Evolutionary conservation across 2,888 invertebrate species (phyloP).

Genomic region (Eilema depressum): DNA sequence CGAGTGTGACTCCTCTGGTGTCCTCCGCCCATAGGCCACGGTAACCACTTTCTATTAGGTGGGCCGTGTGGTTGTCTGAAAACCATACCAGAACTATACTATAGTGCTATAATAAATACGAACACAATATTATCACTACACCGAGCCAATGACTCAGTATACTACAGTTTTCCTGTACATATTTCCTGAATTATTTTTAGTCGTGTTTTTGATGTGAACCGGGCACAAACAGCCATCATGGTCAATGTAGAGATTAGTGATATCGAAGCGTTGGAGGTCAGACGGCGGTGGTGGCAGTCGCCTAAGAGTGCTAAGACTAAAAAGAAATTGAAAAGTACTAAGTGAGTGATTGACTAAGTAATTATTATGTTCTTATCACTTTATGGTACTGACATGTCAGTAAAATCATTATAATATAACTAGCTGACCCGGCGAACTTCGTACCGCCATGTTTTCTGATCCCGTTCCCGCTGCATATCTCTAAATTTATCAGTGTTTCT

Average conservation of each 20-base stretch:
- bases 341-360: conserved; percentile 51
- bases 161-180: conserved; percentile 38
- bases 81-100: too few species aligned
- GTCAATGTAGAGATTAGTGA: conserved; percentile 67
- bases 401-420: neutral
- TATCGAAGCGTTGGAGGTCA: conserved; percentile 67
- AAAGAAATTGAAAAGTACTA: conserved; percentile 57
- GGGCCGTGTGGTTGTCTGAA: too few species aligned
- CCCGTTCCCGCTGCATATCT: too few species aligned
- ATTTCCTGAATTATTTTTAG: conserved; percentile 43
- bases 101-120: neutral
- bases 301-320: conserved; percentile 65
- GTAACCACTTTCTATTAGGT: too few species aligned
- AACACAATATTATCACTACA: neutral
- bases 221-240: conserved; percentile 42
- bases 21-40: too few species aligned
- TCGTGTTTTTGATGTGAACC: conserved; percentile 10
- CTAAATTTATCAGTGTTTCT: too few species aligned
- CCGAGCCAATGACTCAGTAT: conserved; percentile 25
- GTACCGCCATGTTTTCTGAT: too few species aligned
- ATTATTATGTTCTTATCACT: neutral
- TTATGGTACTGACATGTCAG: neutral
- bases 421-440: too few species aligned
- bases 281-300: conserved; percentile 76
- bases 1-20: too few species aligned